Evolutionary conservation across 2,888 invertebrate genomes (phyloP), one percentile per base, ranked within the genome.

Genomic region (Tipula unca): DNA sequence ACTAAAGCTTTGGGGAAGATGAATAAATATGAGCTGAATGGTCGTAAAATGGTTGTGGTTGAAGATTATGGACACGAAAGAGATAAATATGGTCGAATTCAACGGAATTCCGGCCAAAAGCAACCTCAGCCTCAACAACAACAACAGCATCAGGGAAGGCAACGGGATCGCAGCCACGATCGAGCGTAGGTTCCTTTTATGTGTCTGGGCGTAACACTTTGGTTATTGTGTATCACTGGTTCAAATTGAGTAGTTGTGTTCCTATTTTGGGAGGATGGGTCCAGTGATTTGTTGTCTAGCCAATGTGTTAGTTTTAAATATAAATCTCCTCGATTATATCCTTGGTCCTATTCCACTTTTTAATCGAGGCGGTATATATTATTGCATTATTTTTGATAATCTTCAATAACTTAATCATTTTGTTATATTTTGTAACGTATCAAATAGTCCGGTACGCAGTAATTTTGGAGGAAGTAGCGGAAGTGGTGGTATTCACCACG

Each of bases 1-100:
- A 95, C 96, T 89, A 96, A 96, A 89, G 99, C 99, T 36, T 93
- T 99, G 86, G 97, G 98, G 89, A 95, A 96, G 87, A 97, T 99
- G 96, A 97, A 99, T 90, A 93, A 98, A 88, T 96, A 95, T 92
- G 98, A 98, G 89, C 92, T 98, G 69, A 96, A 97, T 90, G 98
- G 98, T 54, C 93, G 99, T 85, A 97, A 97, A 90, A 93, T 99
- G 86, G 97, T 99, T 48, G 95, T 99, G 3, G 97, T 98, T 92
- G 98, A 99, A 89, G 95, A 95, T 90, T 92, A 93, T 89, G 95
- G 94, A 83, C 93, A 93, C 88, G 94, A 95, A 88, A 92, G 96
- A 29, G 95, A 94, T 89, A 94, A 94, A 88, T 93, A 92, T 88
- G 95, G 95, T 3, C 92, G 93, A 8, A 91, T 91, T 54, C 88